Base-by-base conservation (phyloP, 1,140 invertebrate genomes). In the Acromyrmex echinatior region DNA sequence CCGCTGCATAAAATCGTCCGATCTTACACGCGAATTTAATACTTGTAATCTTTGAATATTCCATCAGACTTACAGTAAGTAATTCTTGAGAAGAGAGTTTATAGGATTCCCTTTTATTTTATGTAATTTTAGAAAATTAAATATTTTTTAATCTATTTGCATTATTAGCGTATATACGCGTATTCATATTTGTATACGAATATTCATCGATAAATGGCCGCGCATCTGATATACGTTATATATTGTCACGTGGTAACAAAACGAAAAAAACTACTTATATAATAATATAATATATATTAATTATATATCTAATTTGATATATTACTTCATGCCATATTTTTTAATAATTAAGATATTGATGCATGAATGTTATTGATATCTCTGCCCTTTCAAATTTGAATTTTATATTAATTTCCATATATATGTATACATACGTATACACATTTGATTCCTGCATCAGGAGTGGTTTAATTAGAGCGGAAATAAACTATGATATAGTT, bases 271-370 rank as follows among this genome's bases (percentile, higher is more conserved):
- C 39, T 39, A 39, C 9, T 39, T 39, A 1, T 39, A 39, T 39
- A 39, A 39, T 39, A 10, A 39, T 39, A 39, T 39, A 39, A 39
- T 39, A 39, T 10, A 39, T 39, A 39, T 45, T 9, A 45, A 45
- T 45, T 12, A 12, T 45, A 45, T 45, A 45, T 12, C 1, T 25
- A 12, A 45, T 45, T 45, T 10, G 39, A 10, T 45, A 45, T 45
- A 45, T 45, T 45, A 63, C 14, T 63, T 3, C 10, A 45, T 6
- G 4, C 3, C 14, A 70, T 16, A 28, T 53, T 73, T 73, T 21
- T 73, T 51, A 39, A 68, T 39, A 68, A 39, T 68, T 68, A 73
- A 71, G 14, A 7, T 71, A 70, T 51, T 7, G 3, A 51, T 14
- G 9, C 28, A 45, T 45, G 7, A 65, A 35, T 65, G 7, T 65